Percentiles rank a stretch among this genome's conserved stretches.
Conservation (phyloP, 2,888 invertebrate genomes). For the Meiosimyza decipiens region DNA sequence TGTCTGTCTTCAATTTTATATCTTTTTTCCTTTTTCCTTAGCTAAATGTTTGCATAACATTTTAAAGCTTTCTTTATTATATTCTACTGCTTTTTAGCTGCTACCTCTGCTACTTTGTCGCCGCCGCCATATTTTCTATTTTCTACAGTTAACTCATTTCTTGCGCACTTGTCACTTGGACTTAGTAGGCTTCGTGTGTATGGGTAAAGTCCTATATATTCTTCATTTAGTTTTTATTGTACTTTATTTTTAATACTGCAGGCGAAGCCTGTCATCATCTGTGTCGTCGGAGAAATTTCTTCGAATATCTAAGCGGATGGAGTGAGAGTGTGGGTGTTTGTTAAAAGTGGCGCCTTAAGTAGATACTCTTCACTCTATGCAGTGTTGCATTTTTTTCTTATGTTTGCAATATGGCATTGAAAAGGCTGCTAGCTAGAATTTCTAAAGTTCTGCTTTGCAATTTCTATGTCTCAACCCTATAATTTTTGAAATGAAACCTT, state of each 20-base stretch:
- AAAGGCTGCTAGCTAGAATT: too few relatives aligned
- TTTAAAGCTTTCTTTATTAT: conserved; percentile 37
- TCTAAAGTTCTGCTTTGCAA: too few relatives aligned
- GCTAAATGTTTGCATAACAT: conserved; percentile 40
- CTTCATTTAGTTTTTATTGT: not conserved
- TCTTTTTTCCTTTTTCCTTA: not conserved
- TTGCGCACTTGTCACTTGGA: not conserved
- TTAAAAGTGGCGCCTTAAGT: too few relatives aligned
- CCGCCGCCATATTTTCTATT: not conserved
- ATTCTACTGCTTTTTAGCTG: not conserved
- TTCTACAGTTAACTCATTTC: too few relatives aligned
- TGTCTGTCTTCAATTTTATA: conserved; percentile 7
- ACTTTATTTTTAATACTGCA: not conserved
- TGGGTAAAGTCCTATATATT: not conserved
- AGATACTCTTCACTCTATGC: too few relatives aligned
- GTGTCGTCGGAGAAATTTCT: not conserved
- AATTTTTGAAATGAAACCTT: too few relatives aligned
- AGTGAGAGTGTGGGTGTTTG: too few relatives aligned
- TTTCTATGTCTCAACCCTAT: too few relatives aligned
- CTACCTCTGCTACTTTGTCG: not conserved
- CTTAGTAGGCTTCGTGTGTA: not conserved
- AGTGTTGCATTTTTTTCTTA: too few relatives aligned
- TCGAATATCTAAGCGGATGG: not conserved
- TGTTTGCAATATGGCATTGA: too few relatives aligned
- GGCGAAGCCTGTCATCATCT: not conserved